phyloP scores from a whole-genome alignment of 2,797 vertebrate genomes.

The Gadopsis marmoratus region DNA sequence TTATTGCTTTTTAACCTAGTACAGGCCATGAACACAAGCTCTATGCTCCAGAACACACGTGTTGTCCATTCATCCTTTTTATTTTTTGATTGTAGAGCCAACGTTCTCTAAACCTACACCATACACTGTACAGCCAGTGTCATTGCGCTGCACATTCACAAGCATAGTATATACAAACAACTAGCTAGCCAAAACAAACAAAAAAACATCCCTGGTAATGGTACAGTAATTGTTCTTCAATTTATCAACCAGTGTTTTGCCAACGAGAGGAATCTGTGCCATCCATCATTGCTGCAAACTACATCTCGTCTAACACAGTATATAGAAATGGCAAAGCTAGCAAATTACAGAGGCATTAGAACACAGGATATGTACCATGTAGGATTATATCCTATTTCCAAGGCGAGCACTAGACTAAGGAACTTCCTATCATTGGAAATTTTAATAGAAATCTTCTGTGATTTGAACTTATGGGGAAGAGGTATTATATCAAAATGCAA shows the following conservation, averaged over 20 bases:
- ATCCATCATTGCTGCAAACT: constrained; percentile 38
- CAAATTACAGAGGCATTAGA: constrained; percentile 46
- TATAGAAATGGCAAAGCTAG: constrained; percentile 27
- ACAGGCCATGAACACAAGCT: not conserved
- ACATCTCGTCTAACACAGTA: not conserved
- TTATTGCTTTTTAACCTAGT: not conserved
- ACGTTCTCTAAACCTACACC: not conserved
- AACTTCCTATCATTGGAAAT: constrained; percentile 2
- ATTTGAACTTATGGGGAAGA: constrained; percentile 20
- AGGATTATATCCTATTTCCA: constrained; percentile 35
- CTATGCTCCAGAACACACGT: not conserved
- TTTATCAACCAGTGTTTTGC: constrained; percentile 4
- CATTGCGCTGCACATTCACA: not conserved
- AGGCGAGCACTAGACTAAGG: not conserved
- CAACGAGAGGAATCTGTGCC: constrained; percentile 6
- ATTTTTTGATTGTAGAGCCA: not conserved
- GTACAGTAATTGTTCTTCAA: not conserved
- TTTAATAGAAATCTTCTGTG: constrained; percentile 19
- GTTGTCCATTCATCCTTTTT: not conserved
- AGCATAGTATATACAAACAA: not conserved
- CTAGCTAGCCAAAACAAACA: too few species aligned
- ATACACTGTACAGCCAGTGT: not conserved
- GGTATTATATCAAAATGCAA: constrained; percentile 32
- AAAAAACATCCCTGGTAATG: not conserved
- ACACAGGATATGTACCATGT: constrained; percentile 29